Evolutionary conservation across 2,797 vertebrate genomes (phyloP), one percentile per base, ranked within the genome.

Genomic region (Etheostoma perlongum): DNA sequence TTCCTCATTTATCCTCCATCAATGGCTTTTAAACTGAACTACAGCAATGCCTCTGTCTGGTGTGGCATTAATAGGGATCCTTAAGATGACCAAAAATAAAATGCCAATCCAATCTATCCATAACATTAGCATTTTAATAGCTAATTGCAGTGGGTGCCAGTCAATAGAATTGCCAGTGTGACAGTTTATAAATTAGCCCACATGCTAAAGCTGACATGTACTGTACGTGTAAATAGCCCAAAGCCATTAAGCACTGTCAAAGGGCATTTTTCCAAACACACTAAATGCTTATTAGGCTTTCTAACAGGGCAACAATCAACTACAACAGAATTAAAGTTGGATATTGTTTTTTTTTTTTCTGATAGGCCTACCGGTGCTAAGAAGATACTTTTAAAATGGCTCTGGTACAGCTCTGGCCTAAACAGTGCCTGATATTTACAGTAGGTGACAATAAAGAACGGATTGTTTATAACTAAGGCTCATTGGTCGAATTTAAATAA

Each of bases 151-250:
- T 49, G 48, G 78, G 71, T 10, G 40, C 4, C 21, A 40, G 57
- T 57, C 59, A 63, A 64, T 49, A 63, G 68, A 78, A 49, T 74
- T 58, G 61, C 57, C 79, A 54, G 57, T 44, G 64, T 79, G 86
- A 83, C 85, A 75, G 74, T 19, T 93, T 86, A 92, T 83, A 79
- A 88, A 92, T 91, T 83, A 88, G 78, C 48, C 67, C 15, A 40
- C 72, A 76, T 73, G 87, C 65, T 79, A 74, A 86, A 86, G 85
- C 76, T 88, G 90, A 89, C 80, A 65, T 60, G 65, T 51, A 76
- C 8, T 60, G 65, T 51, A 76, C 8, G 51, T 82, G 87, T 82
- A 88, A 90, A 90, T 74, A 75, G 86, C 83, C 47, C 54, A 6
- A 25, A 86, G 78, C 82, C 82, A 83, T 87, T 88, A 82, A 74